These are phyloP conservation scores for Sipha maydis DNA, from an alignment of 2,888 invertebrate genomes.

Conservation along the genomic window DNA sequence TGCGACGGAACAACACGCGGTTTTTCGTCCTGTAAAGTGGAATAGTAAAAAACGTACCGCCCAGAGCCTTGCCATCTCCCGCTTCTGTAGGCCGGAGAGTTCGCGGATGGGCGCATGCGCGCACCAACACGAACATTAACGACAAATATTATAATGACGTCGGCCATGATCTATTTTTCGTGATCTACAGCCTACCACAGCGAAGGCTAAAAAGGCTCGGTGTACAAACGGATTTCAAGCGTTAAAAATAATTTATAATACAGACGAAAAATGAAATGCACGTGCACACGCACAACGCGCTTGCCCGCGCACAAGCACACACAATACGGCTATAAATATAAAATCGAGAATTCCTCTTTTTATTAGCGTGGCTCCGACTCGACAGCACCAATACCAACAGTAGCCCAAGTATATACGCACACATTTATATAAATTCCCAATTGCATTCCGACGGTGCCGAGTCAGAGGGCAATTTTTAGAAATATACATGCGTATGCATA, in stretches of 20 bases:
- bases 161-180: conserved; percentile 44
- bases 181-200: neutral
- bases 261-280: conserved; percentile 4
- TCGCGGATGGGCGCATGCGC: neutral
- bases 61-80: neutral
- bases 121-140: neutral
- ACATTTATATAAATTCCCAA: conserved; percentile 32
- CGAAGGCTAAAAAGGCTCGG: conserved; percentile 11
- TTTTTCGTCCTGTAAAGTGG: neutral
- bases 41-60: neutral
- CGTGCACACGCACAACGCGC: too few relatives aligned
- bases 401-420: neutral
- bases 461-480: conserved; percentile 53
- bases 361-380: conserved; percentile 33
- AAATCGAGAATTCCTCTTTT: conserved; percentile 53
- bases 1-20: neutral
- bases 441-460: conserved; percentile 36
- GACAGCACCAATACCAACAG: neutral
- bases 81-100: neutral
- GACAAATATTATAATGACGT: neutral
- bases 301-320: neutral
- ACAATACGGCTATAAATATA: conserved; percentile 46
- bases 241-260: conserved; percentile 32
- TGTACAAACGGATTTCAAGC: conserved; percentile 8
- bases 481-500: neutral